A percentile compares a stretch with the other conserved stretches of the same genome.
phyloP scores from a whole-genome alignment of 2,888 invertebrate genomes.

The Leptarthrus brevirostris region DNA sequence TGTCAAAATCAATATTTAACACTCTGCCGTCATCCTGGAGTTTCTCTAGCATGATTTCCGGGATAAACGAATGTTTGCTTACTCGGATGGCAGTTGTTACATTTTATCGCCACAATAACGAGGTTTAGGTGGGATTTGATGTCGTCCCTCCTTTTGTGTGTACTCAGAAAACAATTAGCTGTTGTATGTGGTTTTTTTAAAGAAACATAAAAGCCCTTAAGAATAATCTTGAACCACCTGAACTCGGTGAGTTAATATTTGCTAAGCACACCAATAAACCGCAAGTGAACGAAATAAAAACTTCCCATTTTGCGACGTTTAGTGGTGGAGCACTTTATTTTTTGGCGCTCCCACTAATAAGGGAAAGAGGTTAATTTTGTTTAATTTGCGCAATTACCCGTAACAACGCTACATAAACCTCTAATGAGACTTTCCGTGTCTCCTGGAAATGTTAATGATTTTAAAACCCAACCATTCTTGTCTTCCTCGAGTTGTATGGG shows the following conservation, averaged over 20 bases:
- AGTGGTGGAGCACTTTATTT: slow-evolving; percentile 33
- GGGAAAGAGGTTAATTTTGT: slow-evolving; percentile 52
- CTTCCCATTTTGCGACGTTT: not conserved
- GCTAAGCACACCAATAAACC: slow-evolving; percentile 14
- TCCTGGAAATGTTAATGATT: slow-evolving; percentile 53
- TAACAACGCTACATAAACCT: slow-evolving; percentile 53
- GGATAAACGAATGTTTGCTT: not conserved
- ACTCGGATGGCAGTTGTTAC: not conserved
- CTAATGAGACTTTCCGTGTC: slow-evolving; percentile 53
- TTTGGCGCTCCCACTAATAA: slow-evolving; percentile 34
- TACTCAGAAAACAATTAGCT: slow-evolving; percentile 2
- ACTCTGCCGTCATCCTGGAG: not conserved
- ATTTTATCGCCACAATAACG: no score
- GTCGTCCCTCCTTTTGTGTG: not conserved
- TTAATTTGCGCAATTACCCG: slow-evolving; percentile 54
- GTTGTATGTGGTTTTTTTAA: not conserved
- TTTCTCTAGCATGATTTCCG: slow-evolving; percentile 20
- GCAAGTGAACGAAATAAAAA: not conserved
- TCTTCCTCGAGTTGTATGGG: not conserved
- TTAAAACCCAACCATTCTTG: slow-evolving; percentile 30
- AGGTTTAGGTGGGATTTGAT: no score
- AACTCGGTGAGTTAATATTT: slow-evolving; percentile 16
- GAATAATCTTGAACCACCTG: not conserved
- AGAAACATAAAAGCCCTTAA: no score
- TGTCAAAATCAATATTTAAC: slow-evolving; percentile 51